These are phyloP conservation scores for Pipistrellus pygmaeus DNA, from an alignment of 2,797 vertebrate species.

Conservation along the genomic window DNA sequence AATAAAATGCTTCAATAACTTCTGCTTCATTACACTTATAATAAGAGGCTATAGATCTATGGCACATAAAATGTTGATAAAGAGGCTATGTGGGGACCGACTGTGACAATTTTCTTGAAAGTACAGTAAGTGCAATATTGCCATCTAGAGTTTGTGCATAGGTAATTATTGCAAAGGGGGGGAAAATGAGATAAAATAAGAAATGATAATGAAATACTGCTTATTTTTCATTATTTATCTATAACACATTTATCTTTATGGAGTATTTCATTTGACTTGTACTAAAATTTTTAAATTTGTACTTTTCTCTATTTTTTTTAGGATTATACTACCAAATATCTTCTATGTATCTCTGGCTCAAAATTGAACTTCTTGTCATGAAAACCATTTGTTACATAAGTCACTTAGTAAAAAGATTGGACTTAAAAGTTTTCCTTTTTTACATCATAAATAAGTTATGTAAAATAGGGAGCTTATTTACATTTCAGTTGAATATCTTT, in stretches of 20 bases:
- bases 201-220: constrained; percentile 54
- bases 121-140: constrained; percentile 93
- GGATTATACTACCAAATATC: neutral
- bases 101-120: constrained; percentile 81
- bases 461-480: neutral
- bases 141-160: constrained; percentile 93
- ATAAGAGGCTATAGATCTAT: constrained; percentile 94
- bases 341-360: neutral
- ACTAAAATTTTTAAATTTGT: constrained; percentile 55
- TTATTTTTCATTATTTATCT: constrained; percentile 72
- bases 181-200: constrained; percentile 69
- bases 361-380: constrained; percentile 67
- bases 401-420: constrained; percentile 39
- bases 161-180: constrained; percentile 84
- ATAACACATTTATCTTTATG: neutral
- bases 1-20: constrained; percentile 96
- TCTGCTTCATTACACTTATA: constrained; percentile 96
- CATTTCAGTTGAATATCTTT: constrained; percentile 17
- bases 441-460: neutral
- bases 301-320: constrained; percentile 68
- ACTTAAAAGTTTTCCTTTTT: neutral
- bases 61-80: constrained; percentile 92
- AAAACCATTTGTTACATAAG: constrained; percentile 70
- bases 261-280: constrained; percentile 62
- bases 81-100: constrained; percentile 86